Evolutionary conservation across 1,140 invertebrate genomes (phyloP), one percentile per base, ranked within the genome.

Genomic region (Nixonia krombeini): DNA sequence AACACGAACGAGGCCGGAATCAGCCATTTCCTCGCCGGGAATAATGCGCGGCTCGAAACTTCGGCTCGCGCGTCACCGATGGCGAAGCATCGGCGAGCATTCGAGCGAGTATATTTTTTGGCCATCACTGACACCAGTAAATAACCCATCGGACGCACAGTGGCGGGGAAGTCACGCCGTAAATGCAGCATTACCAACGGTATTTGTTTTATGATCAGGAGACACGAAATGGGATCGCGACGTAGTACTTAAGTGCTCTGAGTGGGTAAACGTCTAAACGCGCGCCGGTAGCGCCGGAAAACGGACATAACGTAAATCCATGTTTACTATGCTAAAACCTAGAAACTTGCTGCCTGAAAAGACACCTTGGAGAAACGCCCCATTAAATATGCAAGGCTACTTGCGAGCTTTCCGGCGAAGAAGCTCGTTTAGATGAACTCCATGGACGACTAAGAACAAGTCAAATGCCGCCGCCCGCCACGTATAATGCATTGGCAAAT

Each of bases 241-340:
- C 47, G 56, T 33, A 51, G 52, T 42, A 49, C 55, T 68, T 73
- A 73, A 73, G 69, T 69, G 69, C 72, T 62, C 47, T 51, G 58
- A 73, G 59, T 65, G 57, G 63, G 69, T 72, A 74, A 74, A 74
- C 64, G 72, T 62, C 61, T 65, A 61, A 72, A 66, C 65, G 52
- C 45, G 56, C 55, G 53, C 35, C 49, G 38, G 57, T 41, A 50
- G 47, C 52, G 49, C 53, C 59, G 58, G 59, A 58, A 70, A 65
- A 58, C 58, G 59, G 58, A 63, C 73, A 76, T 78, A 79, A 80
- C 70, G 76, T 79, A 80, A 79, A 80, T 79, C 76, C 71, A 78
- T 78, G 77, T 81, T 79, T 81, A 73, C 79, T 73, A 78, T 79
- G 79, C 76, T 81, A 81, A 81, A 79, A 79, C 73, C 62, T 70